Base-by-base conservation (phyloP, 2,888 invertebrate genomes). In the Lordiphosa andalusiaca region DNA sequence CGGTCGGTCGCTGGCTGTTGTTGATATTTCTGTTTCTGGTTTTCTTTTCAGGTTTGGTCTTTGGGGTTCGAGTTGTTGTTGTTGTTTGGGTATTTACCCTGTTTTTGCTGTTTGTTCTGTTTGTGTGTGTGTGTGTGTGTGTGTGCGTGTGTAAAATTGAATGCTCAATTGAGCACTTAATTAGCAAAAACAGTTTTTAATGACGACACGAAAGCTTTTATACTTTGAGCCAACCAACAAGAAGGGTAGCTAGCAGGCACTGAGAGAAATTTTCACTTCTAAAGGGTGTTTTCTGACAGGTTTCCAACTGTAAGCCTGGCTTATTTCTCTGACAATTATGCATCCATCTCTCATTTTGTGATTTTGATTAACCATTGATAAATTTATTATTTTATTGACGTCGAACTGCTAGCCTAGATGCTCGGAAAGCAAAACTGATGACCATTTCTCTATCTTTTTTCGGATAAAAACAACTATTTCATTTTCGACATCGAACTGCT, bases 111-210 rank as follows among this genome's bases (percentile, higher is more conserved):
- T 55, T 76, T 67, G 64, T 61, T 53, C 73, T 67, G 67, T 49
- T 47, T 44, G 25, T 54, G 61, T 61, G 39, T 68, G 16, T 16
- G 46, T 44, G 25, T 54, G 61, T 61, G 39, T 68, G 16, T 16
- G 46, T 69, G 41, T 53, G 52, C 53, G 42, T 57, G 56, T 77
- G 66, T 77, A 81, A 81, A 84, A 85, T 77, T 84, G 82, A 85
- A 85, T 78, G 85, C 82, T 85, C 82, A 85, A 84, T 84, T 84
- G 85, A 84, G 84, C 84, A 81, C 84, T 85, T 84, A 84, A 84
- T 85, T 82, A 85, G 85, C 85, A 82, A 84, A 84, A 84, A 80
- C 84, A 84, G 85, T 81, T 81, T 85, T 85, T 84, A 84, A 84
- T 84, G 82, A 85, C 75, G 84, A 82, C 85, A 84, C 85, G 78